Evolutionary conservation across 2,888 invertebrate species (phyloP).

Genomic region (Lasioglossum pauxillum): DNA sequence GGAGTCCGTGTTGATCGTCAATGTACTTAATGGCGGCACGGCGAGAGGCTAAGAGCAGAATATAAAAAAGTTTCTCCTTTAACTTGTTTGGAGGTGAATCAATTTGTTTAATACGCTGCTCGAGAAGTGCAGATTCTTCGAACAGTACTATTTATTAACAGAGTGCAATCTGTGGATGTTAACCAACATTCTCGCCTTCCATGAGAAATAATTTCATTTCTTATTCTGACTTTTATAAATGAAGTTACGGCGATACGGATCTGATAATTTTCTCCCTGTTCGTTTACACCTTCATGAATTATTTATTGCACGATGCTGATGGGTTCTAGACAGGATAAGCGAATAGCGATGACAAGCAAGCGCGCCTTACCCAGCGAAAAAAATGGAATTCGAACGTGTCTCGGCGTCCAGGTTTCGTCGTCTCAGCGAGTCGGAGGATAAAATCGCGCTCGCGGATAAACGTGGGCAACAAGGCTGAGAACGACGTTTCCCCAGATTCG

Average conservation of each 20-base stretch:
- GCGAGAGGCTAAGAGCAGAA: neutral
- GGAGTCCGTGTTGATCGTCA: neutral
- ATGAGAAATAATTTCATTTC: neutral
- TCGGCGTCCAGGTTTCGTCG: neutral
- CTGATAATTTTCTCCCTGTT: neutral
- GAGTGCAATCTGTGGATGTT: neutral
- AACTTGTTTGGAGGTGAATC: neutral
- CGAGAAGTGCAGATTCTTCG: neutral
- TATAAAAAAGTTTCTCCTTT: neutral
- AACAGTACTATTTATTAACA: neutral
- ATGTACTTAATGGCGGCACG: neutral
- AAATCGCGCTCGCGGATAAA: neutral
- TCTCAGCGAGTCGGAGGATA: neutral
- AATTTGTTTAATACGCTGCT: neutral
- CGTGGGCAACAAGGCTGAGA: neutral
- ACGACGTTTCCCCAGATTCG: conserved; percentile 13
- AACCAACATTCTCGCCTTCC: neutral
- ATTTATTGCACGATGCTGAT: neutral
- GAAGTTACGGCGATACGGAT: neutral
- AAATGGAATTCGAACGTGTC: neutral
- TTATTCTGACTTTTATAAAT: neutral
- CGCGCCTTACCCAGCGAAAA: neutral
- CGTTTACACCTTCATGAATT: neutral
- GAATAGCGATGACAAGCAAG: neutral
- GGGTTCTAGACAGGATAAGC: neutral